Evolutionary conservation across 2,888 invertebrate species (phyloP).

Genomic region (Dolomedes plantarius): DNA sequence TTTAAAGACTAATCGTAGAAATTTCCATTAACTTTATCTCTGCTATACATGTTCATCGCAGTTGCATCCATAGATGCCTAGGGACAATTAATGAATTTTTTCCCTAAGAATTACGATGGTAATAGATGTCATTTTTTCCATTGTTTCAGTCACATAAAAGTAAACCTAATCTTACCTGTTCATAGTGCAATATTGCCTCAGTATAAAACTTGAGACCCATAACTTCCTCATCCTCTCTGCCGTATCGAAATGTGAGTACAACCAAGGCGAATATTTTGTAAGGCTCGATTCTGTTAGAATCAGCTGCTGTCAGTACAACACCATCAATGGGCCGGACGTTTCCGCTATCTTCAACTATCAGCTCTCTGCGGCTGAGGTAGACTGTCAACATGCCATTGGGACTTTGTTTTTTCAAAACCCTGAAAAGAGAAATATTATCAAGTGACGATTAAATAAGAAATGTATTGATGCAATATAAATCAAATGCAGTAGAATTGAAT

Average conservation of each 20-base stretch:
- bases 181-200: constrained; percentile 94
- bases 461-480: too few relatives aligned
- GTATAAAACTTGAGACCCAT: constrained; percentile 99
- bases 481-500: too few relatives aligned
- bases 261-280: constrained; percentile 83
- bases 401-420: constrained; percentile 91
- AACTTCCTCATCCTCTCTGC: constrained; percentile 97
- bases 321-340: constrained; percentile 88
- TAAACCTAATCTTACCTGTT: constrained; percentile 85
- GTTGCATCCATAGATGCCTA: too few relatives aligned
- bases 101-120: too few relatives aligned
- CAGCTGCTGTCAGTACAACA: constrained; percentile 82
- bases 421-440: constrained; percentile 73
- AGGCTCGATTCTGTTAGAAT: constrained; percentile 83
- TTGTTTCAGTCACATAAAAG: too few relatives aligned
- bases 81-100: too few relatives aligned
- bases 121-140: too few relatives aligned
- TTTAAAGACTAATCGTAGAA: too few relatives aligned
- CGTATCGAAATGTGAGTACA: constrained; percentile 96
- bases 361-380: constrained; percentile 88
- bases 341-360: constrained; percentile 77
- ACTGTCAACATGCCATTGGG: constrained; percentile 90
- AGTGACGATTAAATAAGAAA: too few relatives aligned
- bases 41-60: too few relatives aligned
- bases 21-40: too few relatives aligned